Evolutionary conservation across 2,797 vertebrate species (phyloP).

Genomic region (Chaenodraco wilsoni): DNA sequence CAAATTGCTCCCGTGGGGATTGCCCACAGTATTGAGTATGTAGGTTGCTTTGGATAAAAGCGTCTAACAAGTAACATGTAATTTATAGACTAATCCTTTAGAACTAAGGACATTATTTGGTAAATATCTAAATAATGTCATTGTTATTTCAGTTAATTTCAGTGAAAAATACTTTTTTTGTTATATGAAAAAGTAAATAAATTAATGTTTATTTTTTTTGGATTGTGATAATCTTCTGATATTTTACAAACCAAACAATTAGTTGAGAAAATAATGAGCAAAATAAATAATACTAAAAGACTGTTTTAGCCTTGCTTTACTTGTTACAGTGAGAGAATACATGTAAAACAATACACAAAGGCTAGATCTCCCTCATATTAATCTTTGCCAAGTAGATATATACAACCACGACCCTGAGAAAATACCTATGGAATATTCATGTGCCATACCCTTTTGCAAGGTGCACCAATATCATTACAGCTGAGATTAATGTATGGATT

Average conservation of each 20-base stretch:
- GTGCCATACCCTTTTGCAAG: slow-evolving; percentile 42
- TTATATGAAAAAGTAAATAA: neutral
- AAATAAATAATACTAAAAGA: neutral
- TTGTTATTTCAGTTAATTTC: neutral
- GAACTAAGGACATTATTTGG: neutral
- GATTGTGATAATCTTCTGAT: neutral
- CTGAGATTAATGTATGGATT: slow-evolving; percentile 65
- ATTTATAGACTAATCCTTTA: slow-evolving; percentile 1
- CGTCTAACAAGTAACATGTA: too few species aligned
- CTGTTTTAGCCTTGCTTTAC: neutral
- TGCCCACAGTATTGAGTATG: too few species aligned
- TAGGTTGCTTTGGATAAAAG: too few species aligned
- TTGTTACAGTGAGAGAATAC: neutral
- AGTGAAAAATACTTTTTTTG: neutral
- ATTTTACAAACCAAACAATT: slow-evolving; percentile 1
- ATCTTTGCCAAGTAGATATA: slow-evolving; percentile 49
- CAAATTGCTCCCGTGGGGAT: too few species aligned
- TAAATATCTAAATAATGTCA: neutral
- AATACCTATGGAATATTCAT: slow-evolving; percentile 67
- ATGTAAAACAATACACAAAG: slow-evolving; percentile 14
- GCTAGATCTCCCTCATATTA: slow-evolving; percentile 25
- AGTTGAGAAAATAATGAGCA: neutral
- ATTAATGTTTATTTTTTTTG: neutral
- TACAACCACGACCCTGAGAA: slow-evolving; percentile 52
- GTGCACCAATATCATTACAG: slow-evolving; percentile 58